Evolutionary conservation across 2,797 vertebrate species (phyloP).

Genomic region (Phylloscopus collybita): DNA sequence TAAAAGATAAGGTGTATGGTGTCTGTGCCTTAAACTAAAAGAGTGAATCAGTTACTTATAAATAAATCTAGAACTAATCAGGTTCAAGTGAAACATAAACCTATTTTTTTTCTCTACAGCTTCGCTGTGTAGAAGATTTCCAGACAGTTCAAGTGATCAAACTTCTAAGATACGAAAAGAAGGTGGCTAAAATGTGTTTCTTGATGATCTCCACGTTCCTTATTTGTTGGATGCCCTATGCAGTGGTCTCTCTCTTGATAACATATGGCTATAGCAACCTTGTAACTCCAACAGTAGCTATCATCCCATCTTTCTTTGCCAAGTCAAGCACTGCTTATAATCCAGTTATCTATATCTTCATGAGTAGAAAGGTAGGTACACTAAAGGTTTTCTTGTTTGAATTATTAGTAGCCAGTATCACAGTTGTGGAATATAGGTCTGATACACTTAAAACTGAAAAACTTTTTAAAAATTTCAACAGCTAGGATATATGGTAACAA

Average conservation of each 20-base stretch:
- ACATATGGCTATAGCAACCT: conserved; percentile 84
- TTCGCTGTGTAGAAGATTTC: conserved; percentile 88
- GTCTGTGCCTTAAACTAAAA: background rate
- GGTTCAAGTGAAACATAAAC: background rate
- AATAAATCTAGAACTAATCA: background rate
- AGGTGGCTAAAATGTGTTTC: conserved; percentile 90
- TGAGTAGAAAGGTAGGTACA: conserved; percentile 89
- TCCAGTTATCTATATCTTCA: conserved; percentile 91
- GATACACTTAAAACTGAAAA: background rate
- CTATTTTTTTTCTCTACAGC: conserved; percentile 72
- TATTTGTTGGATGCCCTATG: conserved; percentile 91
- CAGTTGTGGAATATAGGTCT: background rate
- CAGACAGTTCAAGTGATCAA: conserved; percentile 90
- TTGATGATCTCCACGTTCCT: conserved; percentile 90
- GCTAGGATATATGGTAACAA: background rate
- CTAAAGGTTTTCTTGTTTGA: background rate
- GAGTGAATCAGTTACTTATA: background rate
- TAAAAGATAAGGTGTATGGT: background rate
- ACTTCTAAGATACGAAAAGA: conserved; percentile 91
- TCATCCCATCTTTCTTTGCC: conserved; percentile 90
- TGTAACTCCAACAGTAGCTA: conserved; percentile 86
- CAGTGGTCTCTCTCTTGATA: conserved; percentile 87
- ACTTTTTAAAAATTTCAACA: background rate
- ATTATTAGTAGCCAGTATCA: background rate
- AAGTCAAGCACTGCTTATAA: conserved; percentile 93